phyloP scores from a whole-genome alignment of 2,888 invertebrate genomes.

The Conchocele bisecta region DNA sequence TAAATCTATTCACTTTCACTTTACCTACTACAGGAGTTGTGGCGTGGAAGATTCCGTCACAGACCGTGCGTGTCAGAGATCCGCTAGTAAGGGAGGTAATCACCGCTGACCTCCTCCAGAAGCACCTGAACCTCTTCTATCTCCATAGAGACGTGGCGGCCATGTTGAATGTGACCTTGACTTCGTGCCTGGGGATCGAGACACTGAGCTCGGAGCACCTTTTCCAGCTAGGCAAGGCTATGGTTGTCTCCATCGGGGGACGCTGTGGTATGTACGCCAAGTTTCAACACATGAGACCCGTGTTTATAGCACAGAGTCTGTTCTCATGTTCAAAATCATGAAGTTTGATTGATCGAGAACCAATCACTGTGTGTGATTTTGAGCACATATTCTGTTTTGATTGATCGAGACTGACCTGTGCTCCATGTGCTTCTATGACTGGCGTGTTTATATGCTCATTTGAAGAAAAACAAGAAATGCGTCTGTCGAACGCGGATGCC shows the following conservation, averaged over 20 bases:
- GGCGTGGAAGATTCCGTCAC: conserved; percentile 79
- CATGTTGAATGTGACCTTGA: conserved; percentile 69
- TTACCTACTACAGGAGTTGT: conserved; percentile 53
- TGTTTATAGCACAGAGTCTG: too few species aligned
- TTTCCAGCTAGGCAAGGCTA: conserved; percentile 75
- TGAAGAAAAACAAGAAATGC: too few species aligned
- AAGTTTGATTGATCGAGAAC: too few species aligned
- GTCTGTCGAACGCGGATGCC: too few species aligned
- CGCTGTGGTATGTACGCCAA: conserved; percentile 27
- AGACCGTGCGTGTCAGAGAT: conserved; percentile 76
- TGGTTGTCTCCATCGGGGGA: conserved; percentile 47
- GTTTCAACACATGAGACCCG: too few species aligned
- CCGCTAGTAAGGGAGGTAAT: conserved; percentile 75
- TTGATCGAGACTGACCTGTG: too few species aligned
- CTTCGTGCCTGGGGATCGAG: conserved; percentile 78
- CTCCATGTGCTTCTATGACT: neutral
- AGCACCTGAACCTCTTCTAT: conserved; percentile 77
- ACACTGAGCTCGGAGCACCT: conserved; percentile 76
- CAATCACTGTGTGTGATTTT: too few species aligned
- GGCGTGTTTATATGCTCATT: neutral
- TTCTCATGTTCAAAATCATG: too few species aligned
- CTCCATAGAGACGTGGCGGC: conserved; percentile 75
- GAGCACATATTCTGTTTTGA: too few species aligned
- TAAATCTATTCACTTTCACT: too few species aligned
- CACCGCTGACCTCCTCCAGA: conserved; percentile 72